Conservation (phyloP, 2,888 invertebrate genomes). For the Ectropis crepuscularia region DNA sequence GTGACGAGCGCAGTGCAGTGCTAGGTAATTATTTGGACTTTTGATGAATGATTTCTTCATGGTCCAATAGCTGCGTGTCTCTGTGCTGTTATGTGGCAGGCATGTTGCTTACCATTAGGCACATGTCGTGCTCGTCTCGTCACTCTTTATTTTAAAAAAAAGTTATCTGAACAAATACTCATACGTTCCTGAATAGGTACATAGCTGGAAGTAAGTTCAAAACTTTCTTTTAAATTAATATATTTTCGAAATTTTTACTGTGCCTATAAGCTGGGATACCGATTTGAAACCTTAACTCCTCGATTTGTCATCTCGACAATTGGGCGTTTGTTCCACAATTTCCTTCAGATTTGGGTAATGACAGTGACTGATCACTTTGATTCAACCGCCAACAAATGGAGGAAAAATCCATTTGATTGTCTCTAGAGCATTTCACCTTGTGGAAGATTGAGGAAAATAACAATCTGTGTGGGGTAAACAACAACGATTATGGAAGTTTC, state of each 20-base stretch:
- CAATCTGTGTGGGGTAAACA: slow-evolving; percentile 13
- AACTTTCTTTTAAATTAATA: too few relatives aligned
- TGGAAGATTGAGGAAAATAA: slow-evolving; percentile 24
- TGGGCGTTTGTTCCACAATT: slow-evolving; percentile 27
- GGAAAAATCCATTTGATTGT: slow-evolving; percentile 9
- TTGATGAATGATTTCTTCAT: too few relatives aligned
- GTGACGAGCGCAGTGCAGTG: too few relatives aligned
- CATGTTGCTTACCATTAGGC: too few relatives aligned
- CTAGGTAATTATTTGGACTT: too few relatives aligned
- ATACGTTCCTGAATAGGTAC: too few relatives aligned
- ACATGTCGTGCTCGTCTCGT: too few relatives aligned
- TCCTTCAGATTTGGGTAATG: slow-evolving; percentile 25
- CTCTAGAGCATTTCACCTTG: slow-evolving; percentile 14
- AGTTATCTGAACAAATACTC: too few relatives aligned
- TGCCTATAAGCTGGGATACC: slow-evolving; percentile 15
- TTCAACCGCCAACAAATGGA: slow-evolving; percentile 24
- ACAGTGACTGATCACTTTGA: slow-evolving; percentile 28
- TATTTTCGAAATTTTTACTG: not conserved
- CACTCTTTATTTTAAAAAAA: too few relatives aligned
- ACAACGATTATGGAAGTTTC: slow-evolving; percentile 17
- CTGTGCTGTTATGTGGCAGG: too few relatives aligned
- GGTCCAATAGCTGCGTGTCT: too few relatives aligned
- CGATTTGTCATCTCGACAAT: slow-evolving; percentile 31
- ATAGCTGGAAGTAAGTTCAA: too few relatives aligned
- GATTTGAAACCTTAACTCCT: slow-evolving; percentile 20